Evolutionary conservation across 1,140 invertebrate species (phyloP).

Genomic region (Drosophila bocqueti): DNA sequence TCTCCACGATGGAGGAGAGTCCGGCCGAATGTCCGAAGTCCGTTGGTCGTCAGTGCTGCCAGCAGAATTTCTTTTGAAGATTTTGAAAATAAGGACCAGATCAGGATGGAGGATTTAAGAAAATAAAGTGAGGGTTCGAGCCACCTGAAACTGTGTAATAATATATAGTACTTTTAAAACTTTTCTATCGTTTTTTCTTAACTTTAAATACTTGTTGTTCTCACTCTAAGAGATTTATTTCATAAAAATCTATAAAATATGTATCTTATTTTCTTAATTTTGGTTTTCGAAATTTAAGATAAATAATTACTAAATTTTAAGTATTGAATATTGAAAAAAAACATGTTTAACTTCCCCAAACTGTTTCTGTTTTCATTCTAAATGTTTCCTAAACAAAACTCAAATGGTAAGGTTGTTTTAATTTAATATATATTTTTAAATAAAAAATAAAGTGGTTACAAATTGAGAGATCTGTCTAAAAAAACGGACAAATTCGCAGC

Average conservation of each 20-base stretch:
- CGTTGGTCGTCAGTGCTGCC: slow-evolving; percentile 18
- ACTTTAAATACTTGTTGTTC: background rate
- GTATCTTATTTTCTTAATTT: background rate
- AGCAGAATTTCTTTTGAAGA: background rate
- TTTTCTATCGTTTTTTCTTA: background rate
- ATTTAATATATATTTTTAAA: background rate
- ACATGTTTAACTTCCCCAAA: too few relatives aligned
- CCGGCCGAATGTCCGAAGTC: slow-evolving; percentile 10
- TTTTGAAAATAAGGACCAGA: background rate
- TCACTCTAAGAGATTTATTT: background rate
- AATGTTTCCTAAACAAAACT: background rate
- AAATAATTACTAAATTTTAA: background rate
- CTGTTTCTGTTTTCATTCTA: background rate
- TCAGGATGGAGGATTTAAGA: background rate
- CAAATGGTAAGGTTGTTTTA: background rate
- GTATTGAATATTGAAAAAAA: background rate
- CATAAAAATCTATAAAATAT: too few relatives aligned
- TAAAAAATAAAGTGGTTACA: too few relatives aligned
- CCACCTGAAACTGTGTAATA: background rate
- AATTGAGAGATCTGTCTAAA: background rate
- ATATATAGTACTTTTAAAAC: background rate
- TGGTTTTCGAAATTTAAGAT: background rate
- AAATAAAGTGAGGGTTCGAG: too few relatives aligned
- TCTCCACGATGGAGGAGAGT: slow-evolving; percentile 31
- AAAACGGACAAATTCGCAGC: background rate